Evolutionary conservation across 2,888 invertebrate species (phyloP).

Genomic region (Harpalus rubripes): DNA sequence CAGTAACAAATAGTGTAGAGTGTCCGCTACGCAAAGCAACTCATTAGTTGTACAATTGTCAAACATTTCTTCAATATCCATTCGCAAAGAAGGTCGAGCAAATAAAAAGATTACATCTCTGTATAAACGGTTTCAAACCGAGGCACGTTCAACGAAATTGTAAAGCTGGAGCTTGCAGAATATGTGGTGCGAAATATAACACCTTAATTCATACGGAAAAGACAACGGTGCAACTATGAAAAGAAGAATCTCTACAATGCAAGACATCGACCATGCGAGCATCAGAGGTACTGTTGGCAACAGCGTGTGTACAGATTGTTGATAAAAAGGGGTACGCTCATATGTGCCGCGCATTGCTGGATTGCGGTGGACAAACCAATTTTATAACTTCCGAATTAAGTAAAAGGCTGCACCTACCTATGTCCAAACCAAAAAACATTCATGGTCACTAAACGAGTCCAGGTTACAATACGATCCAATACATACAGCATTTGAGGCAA

Average conservation of each 20-base stretch:
- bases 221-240: not conserved
- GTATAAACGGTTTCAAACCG: too few species aligned
- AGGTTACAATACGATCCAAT: not conserved
- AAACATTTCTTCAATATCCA: conserved; percentile 45
- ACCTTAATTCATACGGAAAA: conserved; percentile 56
- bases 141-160: not conserved
- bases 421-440: not conserved
- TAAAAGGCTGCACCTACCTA: not conserved
- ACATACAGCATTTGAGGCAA: too few species aligned
- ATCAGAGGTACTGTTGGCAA: conserved; percentile 7
- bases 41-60: conserved; percentile 57
- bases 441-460: too few species aligned
- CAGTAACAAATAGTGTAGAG: not conserved
- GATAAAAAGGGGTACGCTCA: not conserved
- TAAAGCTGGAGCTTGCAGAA: conserved; percentile 37
- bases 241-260: not conserved
- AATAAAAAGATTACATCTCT: conserved; percentile 60
- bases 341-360: too few species aligned
- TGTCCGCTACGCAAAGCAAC: not conserved
- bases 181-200: conserved; percentile 50
- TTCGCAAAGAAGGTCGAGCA: not conserved
- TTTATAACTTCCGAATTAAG: not conserved
- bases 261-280: too few species aligned
- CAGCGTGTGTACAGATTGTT: conserved; percentile 15
- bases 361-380: conserved; percentile 4